Base-by-base conservation (phyloP, 2,888 invertebrate species). In the Oeneis ivallda region DNA sequence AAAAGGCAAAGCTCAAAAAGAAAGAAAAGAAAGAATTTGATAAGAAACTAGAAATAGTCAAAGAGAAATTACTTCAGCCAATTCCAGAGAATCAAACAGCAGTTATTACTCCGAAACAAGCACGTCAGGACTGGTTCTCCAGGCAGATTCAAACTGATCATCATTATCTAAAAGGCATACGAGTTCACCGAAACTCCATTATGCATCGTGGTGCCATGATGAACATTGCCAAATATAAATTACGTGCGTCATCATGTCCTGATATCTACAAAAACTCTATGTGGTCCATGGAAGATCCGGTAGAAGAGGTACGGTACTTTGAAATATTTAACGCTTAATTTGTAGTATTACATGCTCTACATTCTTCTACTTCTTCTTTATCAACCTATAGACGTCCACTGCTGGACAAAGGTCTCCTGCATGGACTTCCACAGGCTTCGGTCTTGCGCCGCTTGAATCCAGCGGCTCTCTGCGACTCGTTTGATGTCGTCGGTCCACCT, bases 231-330 rank as follows among this genome's bases (percentile, higher is more conserved):
- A 96, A 96, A 73, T 97, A 97, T 83, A 94, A 95, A 66, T 87
- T 97, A 64, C 92, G 96, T 61, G 97, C 98, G 1, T 97, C 96
- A n/a, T 98, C 98, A 54, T 98, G 98, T 81, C 98, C 98, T 0
- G 96, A 98, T 84, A 97, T 98, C 78, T 97, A 95, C 79, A 93
- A 94, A 72, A 96, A 96, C 81, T 97, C 96, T 5, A 96, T 97
- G 96, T 96, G 96, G 78, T 96, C 96, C 0, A 92, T 97, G 72
- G 95, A 95, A 66, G 95, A 94, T 75, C 95, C 95, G 75, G 93
- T 94, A 69, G 96, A 96, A 84, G 89, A 87, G 83, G 82, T 86
- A 61, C 26, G 26, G 26, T 26, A 26, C 26, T 26, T 11, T 17
- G 7, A 26, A 58, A 32, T 19, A 17, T 58, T n/a, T n/a, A 11